A percentile compares a stretch with the other conserved stretches of the same genome.
Evolutionary conservation across 2,888 invertebrate species (phyloP).

Genomic region (Anthrax anthrax): DNA sequence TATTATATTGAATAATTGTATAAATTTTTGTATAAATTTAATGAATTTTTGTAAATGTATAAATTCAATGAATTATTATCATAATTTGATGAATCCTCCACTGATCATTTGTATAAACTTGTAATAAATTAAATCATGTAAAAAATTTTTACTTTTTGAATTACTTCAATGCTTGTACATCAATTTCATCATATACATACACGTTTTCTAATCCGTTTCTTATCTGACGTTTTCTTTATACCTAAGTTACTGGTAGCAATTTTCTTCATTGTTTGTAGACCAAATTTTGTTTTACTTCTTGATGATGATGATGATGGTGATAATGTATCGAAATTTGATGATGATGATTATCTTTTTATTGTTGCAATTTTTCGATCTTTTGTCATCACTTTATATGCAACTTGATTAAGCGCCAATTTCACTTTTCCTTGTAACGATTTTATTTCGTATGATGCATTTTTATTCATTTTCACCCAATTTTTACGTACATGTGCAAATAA

Average conservation of each 20-base stretch:
- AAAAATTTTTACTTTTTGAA: too few species aligned
- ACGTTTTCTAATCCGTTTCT: not conserved
- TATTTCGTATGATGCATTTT: not conserved
- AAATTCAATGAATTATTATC: too few species aligned
- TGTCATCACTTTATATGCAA: not conserved
- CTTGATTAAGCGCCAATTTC: not conserved
- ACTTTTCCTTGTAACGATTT: not conserved
- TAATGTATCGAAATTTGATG: not conserved
- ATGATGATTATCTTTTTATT: not conserved
- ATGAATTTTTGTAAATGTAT: too few species aligned
- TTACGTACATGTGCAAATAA: conserved; percentile 50
- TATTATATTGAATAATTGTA: too few species aligned
- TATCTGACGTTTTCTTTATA: not conserved
- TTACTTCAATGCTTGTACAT: too few species aligned
- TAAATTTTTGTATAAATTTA: too few species aligned
- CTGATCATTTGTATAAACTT: too few species aligned
- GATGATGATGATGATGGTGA: not conserved
- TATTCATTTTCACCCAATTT: conserved; percentile 38
- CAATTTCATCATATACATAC: too few species aligned
- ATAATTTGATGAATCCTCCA: too few species aligned
- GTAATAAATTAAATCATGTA: too few species aligned
- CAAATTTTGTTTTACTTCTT: not conserved
- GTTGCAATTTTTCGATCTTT: not conserved
- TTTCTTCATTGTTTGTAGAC: not conserved
- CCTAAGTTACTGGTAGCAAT: not conserved